phyloP scores from a whole-genome alignment of 2,113 vertebrate species.

The Passer domesticus region DNA sequence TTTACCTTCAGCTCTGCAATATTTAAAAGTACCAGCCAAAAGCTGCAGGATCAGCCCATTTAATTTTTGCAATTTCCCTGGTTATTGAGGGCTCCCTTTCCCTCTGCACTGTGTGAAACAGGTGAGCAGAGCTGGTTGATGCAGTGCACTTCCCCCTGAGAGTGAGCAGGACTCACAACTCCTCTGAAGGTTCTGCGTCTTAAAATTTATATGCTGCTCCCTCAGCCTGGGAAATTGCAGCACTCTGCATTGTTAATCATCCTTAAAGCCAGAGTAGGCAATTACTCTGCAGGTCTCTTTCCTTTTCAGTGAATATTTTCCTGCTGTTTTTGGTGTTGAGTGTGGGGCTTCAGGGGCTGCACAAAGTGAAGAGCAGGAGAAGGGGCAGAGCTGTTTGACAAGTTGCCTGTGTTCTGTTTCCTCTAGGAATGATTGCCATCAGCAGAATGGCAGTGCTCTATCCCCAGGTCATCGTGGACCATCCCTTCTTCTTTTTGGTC shows the following conservation, averaged over 20 bases:
- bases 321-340: neutral
- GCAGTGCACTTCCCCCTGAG: neutral
- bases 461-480: slow-evolving; percentile 96
- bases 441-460: slow-evolving; percentile 94
- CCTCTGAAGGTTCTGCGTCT: neutral
- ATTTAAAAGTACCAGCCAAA: neutral
- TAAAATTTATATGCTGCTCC: neutral
- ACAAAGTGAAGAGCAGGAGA: neutral
- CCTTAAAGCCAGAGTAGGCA: neutral
- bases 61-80: neutral
- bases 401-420: neutral
- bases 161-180: neutral
- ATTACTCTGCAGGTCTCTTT: neutral
- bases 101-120: neutral
- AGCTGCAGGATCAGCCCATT: neutral
- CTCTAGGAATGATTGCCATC: slow-evolving; percentile 90
- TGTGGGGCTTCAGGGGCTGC: neutral
- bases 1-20: neutral
- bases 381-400: neutral
- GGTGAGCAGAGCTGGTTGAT: neutral
- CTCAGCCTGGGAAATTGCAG: neutral
- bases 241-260: slow-evolving; percentile 14
- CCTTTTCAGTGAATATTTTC: neutral
- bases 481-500: slow-evolving; percentile 95
- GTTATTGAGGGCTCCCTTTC: neutral